Conservation (phyloP, 2,797 vertebrate genomes). For the Thaleichthys pacificus region DNA sequence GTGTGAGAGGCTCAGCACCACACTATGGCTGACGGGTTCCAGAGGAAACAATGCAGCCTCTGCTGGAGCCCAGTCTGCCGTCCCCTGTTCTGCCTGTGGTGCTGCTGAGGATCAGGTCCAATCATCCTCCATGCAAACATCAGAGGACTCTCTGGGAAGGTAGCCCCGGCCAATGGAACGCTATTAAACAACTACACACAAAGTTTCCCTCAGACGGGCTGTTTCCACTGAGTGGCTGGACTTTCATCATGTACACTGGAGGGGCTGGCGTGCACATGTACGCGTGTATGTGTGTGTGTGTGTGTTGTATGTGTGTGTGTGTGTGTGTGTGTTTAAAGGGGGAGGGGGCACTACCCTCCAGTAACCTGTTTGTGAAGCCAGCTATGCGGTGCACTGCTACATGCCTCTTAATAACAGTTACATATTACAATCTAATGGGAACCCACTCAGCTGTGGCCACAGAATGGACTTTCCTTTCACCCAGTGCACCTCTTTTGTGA, state of each 20-base stretch:
- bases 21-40: too few relatives aligned
- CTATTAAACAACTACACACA: constrained; percentile 29
- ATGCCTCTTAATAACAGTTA: constrained; percentile 60
- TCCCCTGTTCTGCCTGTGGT: too few relatives aligned
- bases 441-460: constrained; percentile 27
- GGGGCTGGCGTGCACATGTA: too few relatives aligned
- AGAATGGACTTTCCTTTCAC: constrained; percentile 32
- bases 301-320: too few relatives aligned
- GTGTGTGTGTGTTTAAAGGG: constrained; percentile 26
- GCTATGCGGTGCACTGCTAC: constrained; percentile 49
- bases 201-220: not conserved
- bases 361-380: constrained; percentile 33
- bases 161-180: not conserved
- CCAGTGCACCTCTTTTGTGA: constrained; percentile 16
- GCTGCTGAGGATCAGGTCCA: too few relatives aligned
- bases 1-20: too few relatives aligned
- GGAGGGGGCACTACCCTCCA: constrained; percentile 46
- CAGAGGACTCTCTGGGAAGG: not conserved
- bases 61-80: too few relatives aligned
- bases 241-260: not conserved
- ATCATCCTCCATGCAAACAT: too few relatives aligned
- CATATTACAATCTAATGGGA: constrained; percentile 50
- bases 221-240: not conserved
- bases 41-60: too few relatives aligned
- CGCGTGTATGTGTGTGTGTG: too few relatives aligned